phyloP scores from a whole-genome alignment of 2,113 vertebrate species.

The Spilogale gracilis region DNA sequence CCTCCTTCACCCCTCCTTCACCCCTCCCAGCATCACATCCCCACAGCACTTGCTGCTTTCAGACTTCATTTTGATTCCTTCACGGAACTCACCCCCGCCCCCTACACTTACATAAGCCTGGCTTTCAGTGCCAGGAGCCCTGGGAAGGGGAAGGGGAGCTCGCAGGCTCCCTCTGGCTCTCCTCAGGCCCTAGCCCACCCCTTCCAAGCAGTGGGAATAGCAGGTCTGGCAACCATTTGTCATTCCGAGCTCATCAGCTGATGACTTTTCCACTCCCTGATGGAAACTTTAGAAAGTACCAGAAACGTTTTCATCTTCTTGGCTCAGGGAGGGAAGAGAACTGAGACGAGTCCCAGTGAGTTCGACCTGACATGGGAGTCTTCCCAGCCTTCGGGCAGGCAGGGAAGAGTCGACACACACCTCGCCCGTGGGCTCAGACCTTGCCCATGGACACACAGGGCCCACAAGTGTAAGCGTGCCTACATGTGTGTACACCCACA shows the following conservation, averaged over 20 bases:
- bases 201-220: neutral
- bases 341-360: neutral
- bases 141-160: neutral
- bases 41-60: neutral
- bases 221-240: neutral
- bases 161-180: neutral
- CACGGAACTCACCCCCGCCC: neutral
- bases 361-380: neutral
- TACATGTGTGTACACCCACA: neutral
- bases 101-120: neutral
- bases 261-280: conserved; percentile 47
- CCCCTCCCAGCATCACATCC: neutral
- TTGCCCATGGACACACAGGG: neutral
- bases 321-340: neutral
- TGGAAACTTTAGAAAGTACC: conserved; percentile 67
- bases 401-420: neutral
- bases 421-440: neutral
- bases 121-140: neutral
- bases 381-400: neutral
- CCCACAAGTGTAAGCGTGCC: neutral
- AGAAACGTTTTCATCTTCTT: conserved; percentile 49
- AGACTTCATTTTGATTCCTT: neutral
- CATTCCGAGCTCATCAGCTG: neutral
- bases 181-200: neutral
- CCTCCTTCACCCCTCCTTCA: no score